Conservation (phyloP, 2,113 vertebrate genomes). For the Clupea harengus region DNA sequence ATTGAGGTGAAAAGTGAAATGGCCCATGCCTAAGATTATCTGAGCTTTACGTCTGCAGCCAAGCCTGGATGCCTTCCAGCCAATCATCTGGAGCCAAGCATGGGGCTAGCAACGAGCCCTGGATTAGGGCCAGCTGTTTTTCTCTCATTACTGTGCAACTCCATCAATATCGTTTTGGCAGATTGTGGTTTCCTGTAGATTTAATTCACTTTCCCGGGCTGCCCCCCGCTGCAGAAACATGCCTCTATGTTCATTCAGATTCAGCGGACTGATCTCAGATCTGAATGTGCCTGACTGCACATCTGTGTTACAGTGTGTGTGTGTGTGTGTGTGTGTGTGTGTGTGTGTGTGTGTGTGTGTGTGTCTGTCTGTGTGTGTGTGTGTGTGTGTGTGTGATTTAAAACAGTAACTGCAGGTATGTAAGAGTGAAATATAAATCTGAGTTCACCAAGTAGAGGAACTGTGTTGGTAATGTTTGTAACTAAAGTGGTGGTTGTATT, state of each 20-base stretch:
- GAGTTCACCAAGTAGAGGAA: background rate
- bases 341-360: background rate
- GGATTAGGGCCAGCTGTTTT: constrained; percentile 38
- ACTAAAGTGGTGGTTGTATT: background rate
- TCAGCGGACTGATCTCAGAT: background rate
- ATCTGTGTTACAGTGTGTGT: constrained; percentile 13
- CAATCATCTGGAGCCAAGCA: constrained; percentile 37
- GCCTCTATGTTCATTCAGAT: constrained; percentile 32
- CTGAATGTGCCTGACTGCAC: constrained; percentile 6
- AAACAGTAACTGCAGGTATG: background rate
- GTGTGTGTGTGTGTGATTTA: background rate
- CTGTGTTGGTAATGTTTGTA: background rate
- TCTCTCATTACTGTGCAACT: constrained; percentile 35
- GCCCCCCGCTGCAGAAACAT: constrained; percentile 21
- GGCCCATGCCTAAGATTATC: constrained; percentile 39
- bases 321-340: constrained; percentile 23
- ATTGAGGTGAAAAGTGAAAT: constrained; percentile 45
- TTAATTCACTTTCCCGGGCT: constrained; percentile 32
- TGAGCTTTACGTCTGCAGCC: constrained; percentile 39
- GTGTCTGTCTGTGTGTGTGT: constrained; percentile 26
- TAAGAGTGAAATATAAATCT: background rate
- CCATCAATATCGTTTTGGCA: constrained; percentile 41
- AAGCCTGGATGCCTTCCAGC: constrained; percentile 43
- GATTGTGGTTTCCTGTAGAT: constrained; percentile 40
- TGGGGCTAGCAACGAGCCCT: constrained; percentile 30